Conservation (phyloP, 2,888 invertebrate species). For the Stegophylla sp. region DNA sequence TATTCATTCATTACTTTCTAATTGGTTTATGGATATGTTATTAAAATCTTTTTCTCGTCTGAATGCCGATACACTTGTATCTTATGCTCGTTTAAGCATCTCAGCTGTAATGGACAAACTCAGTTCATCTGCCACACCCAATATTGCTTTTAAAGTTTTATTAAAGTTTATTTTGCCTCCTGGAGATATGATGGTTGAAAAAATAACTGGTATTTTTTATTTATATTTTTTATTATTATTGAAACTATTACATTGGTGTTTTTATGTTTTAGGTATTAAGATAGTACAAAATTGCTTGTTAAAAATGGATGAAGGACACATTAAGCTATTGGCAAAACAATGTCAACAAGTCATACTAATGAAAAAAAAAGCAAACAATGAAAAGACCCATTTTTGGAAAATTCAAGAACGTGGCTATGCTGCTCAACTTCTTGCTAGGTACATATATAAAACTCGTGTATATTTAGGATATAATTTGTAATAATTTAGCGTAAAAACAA, state of each 20-base stretch:
- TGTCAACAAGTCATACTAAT: slow-evolving; percentile 59
- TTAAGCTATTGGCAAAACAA: slow-evolving; percentile 58
- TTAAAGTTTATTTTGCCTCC: slow-evolving; percentile 74
- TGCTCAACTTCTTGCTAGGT: slow-evolving; percentile 60
- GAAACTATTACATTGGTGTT: neutral
- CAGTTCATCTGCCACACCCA: slow-evolving; percentile 13
- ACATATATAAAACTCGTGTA: neutral
- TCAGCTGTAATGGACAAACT: slow-evolving; percentile 33
- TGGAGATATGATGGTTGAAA: slow-evolving; percentile 77
- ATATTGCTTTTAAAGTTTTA: slow-evolving; percentile 64
- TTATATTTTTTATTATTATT: neutral
- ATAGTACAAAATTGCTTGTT: slow-evolving; percentile 49
- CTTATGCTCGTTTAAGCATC: slow-evolving; percentile 34
- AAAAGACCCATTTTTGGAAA: slow-evolving; percentile 59
- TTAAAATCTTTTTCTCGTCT: slow-evolving; percentile 53
- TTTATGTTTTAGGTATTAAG: slow-evolving; percentile 40
- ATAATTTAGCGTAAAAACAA: no score
- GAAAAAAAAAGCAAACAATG: slow-evolving; percentile 54
- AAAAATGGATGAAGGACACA: slow-evolving; percentile 58
- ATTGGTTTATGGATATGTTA: slow-evolving; percentile 53
- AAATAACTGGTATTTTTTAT: slow-evolving; percentile 71
- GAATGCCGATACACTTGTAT: slow-evolving; percentile 31
- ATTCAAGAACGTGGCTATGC: slow-evolving; percentile 60
- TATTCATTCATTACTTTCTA: slow-evolving; percentile 27
- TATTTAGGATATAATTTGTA: neutral